phyloP scores from a whole-genome alignment of 2,113 vertebrate species.

The Corvus moneduloides region DNA sequence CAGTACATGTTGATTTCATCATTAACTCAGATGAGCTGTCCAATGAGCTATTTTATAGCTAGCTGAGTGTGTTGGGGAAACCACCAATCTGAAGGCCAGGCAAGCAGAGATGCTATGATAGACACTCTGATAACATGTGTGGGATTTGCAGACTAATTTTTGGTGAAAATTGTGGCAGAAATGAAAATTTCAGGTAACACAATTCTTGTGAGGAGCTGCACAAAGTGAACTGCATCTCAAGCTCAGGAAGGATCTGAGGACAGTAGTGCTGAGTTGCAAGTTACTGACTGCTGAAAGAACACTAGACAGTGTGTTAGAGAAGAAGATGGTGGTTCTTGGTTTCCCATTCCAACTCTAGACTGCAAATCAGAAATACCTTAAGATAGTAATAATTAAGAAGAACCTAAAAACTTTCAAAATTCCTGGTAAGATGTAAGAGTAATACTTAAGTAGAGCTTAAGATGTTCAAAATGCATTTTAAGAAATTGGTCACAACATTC shows the following conservation, averaged over 20 bases:
- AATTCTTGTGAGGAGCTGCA: neutral
- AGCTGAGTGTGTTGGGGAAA: neutral
- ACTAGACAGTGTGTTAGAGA: neutral
- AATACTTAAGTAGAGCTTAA: neutral
- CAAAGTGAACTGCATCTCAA: neutral
- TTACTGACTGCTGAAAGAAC: neutral
- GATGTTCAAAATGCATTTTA: neutral
- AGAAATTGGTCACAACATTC: neutral
- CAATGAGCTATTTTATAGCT: neutral
- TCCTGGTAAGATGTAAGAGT: neutral
- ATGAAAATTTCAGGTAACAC: neutral
- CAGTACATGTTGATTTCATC: neutral
- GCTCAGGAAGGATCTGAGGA: neutral
- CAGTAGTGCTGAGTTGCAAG: neutral
- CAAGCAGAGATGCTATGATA: too few relatives aligned
- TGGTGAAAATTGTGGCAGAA: neutral
- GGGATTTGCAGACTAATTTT: neutral
- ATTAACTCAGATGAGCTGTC: neutral
- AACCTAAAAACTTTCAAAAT: neutral
- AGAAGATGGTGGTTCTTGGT: neutral
- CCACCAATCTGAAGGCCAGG: neutral
- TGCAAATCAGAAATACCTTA: neutral
- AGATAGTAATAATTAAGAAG: neutral
- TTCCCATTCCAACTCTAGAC: neutral
- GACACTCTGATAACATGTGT: too few relatives aligned